A percentile compares a stretch with the other conserved stretches of the same genome.
phyloP scores from a whole-genome alignment of 2,113 vertebrate species.

The Eidolon helvum region DNA sequence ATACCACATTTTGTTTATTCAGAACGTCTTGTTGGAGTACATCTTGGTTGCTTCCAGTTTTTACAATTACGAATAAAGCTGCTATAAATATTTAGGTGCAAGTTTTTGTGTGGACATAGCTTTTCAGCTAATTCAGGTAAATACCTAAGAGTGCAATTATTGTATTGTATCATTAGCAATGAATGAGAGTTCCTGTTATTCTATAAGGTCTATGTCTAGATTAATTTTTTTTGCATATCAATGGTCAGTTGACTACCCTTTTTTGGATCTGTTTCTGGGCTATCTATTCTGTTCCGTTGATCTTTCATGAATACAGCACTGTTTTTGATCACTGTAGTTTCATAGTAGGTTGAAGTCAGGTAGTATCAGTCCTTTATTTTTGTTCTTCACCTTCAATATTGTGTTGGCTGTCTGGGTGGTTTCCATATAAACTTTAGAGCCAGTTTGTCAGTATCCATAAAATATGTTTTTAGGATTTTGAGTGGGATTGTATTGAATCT shows the following conservation, averaged over 20 bases:
- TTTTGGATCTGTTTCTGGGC: background rate
- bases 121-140: background rate
- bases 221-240: background rate
- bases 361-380: too few relatives aligned
- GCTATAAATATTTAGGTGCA: background rate
- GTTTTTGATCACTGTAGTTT: background rate
- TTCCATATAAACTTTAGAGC: too few relatives aligned
- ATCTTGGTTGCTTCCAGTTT: background rate
- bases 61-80: background rate
- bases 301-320: background rate
- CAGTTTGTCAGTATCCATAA: background rate
- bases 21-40: background rate
- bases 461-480: background rate
- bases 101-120: background rate
- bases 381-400: too few relatives aligned
- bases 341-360: too few relatives aligned
- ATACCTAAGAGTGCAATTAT: background rate
- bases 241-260: background rate
- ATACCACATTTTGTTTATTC: background rate
- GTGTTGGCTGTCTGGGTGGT: too few relatives aligned
- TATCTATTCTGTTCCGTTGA: background rate
- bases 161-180: background rate
- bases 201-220: background rate
- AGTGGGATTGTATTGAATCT: background rate
- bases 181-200: background rate